Percentiles rank a stretch among this genome's conserved stretches.
Conservation (phyloP, 1,140 invertebrate genomes). For the Aphelenchoides besseyi region DNA sequence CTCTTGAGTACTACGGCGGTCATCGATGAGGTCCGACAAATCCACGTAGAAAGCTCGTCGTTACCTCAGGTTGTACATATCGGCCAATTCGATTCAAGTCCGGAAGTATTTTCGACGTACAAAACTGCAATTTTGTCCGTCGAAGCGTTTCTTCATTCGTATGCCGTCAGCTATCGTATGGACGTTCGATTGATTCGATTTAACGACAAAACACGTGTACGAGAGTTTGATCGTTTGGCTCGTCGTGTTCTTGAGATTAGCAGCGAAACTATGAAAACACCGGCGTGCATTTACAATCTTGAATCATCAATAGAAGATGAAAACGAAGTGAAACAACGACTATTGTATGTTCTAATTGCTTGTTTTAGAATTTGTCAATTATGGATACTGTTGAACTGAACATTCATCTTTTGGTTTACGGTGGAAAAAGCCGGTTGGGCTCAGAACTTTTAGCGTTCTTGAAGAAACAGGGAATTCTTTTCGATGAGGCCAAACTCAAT, state of each 20-base stretch:
- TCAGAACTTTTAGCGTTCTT: constrained; percentile 25
- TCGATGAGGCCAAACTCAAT: constrained; percentile 9
- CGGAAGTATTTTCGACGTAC: background rate
- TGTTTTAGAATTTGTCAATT: background rate
- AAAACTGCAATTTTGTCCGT: constrained; percentile 1
- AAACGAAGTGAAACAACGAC: no score
- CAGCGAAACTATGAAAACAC: background rate
- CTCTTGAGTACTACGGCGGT: constrained; percentile 9
- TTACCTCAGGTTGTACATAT: constrained; percentile 12
- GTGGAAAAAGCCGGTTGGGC: constrained; percentile 42
- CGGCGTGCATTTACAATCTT: constrained; percentile 24
- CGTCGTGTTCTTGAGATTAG: background rate
- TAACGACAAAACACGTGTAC: background rate
- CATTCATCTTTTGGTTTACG: constrained; percentile 31
- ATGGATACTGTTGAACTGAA: background rate
- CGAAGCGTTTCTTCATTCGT: constrained; percentile 27
- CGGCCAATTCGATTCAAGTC: background rate
- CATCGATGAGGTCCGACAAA: constrained; percentile 11
- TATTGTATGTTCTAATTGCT: background rate
- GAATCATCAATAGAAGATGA: background rate
- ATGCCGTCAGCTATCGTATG: constrained; percentile 28
- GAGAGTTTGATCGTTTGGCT: constrained; percentile 9
- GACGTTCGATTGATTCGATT: constrained; percentile 18
- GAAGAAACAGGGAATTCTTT: constrained; percentile 23
- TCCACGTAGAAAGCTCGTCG: background rate